Evolutionary conservation across 2,797 vertebrate genomes (phyloP).

Genomic region (Anguilla marmorata): DNA sequence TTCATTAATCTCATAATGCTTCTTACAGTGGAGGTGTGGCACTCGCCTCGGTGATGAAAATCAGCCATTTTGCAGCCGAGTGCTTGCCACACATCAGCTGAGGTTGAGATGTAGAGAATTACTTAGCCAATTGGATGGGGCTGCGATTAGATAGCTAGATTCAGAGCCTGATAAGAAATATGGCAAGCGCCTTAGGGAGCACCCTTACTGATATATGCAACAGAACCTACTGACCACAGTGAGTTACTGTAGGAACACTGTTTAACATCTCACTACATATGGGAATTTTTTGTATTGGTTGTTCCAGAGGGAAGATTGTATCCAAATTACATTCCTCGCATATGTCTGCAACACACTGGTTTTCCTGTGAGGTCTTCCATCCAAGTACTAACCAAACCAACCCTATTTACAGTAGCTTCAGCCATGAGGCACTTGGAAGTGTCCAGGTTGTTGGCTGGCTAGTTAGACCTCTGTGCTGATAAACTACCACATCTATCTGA

Average conservation of each 20-base stretch:
- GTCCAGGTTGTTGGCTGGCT: conserved; percentile 49
- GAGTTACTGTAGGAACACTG: neutral
- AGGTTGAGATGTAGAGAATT: neutral
- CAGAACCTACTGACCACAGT: neutral
- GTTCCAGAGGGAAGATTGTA: neutral
- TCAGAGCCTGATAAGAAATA: neutral
- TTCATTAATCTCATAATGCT: conserved; percentile 8
- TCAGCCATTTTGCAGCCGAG: neutral
- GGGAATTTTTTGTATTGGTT: neutral
- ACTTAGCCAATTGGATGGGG: neutral
- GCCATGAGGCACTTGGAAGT: neutral
- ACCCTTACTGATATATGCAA: neutral
- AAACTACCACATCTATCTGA: neutral
- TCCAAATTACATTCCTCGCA: conserved; percentile 46
- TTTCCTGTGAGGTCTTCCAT: conserved; percentile 56
- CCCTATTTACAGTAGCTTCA: neutral
- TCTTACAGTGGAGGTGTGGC: neutral
- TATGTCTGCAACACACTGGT: conserved; percentile 48
- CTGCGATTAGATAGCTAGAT: neutral
- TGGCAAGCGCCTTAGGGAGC: neutral
- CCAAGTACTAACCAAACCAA: neutral
- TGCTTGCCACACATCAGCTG: neutral
- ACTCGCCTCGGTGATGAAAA: neutral
- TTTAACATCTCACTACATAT: neutral
- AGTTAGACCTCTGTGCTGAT: conserved; percentile 40